These are phyloP conservation scores for Patiria miniata DNA, from an alignment of 35 echinoderm and acorn worm species.

Conservation along the genomic window DNA sequence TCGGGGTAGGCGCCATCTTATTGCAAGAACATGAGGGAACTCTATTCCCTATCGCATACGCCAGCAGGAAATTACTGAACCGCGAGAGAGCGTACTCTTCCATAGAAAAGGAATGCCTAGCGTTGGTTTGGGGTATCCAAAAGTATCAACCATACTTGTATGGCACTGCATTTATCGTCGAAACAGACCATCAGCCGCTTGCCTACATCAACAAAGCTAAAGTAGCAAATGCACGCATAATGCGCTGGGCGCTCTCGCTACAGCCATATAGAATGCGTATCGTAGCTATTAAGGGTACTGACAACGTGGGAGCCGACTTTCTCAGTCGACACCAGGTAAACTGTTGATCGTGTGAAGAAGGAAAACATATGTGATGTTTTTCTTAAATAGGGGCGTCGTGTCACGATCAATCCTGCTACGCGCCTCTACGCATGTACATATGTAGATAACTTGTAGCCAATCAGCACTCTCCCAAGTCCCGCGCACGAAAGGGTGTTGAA, in stretches of 20 bases:
- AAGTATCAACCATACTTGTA: conserved; percentile 57
- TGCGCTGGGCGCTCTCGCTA: conserved; percentile 48
- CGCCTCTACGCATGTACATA: too few relatives aligned
- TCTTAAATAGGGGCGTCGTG: too few relatives aligned
- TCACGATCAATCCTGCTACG: too few relatives aligned
- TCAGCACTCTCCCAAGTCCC: too few relatives aligned
- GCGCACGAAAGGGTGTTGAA: too few relatives aligned
- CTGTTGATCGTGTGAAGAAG: too few relatives aligned
- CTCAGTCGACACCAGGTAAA: conserved; percentile 3
- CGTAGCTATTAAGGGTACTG: conserved; percentile 25
- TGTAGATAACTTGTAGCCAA: too few relatives aligned
- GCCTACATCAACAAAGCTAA: conserved; percentile 20
- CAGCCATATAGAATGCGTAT: conserved; percentile 38
- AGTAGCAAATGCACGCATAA: conserved; percentile 45
- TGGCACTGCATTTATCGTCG: conserved; percentile 40
- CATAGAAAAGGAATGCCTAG: too few relatives aligned
- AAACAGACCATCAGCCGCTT: conserved; percentile 55
- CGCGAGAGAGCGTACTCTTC: conserved; percentile 1
- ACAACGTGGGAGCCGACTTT: conserved; percentile 46
- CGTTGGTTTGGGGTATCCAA: conserved; percentile 43
- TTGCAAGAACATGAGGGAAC: conserved; percentile 18
- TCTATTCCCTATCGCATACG: conserved; percentile 35
- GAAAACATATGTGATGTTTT: too few relatives aligned
- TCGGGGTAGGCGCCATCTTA: conserved; percentile 29
- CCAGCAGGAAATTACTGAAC: conserved; percentile 15